A percentile compares a stretch with the other conserved stretches of the same genome.
Evolutionary conservation across 2,113 vertebrate species (phyloP).

Genomic region (Phylloscopus trochiloides): DNA sequence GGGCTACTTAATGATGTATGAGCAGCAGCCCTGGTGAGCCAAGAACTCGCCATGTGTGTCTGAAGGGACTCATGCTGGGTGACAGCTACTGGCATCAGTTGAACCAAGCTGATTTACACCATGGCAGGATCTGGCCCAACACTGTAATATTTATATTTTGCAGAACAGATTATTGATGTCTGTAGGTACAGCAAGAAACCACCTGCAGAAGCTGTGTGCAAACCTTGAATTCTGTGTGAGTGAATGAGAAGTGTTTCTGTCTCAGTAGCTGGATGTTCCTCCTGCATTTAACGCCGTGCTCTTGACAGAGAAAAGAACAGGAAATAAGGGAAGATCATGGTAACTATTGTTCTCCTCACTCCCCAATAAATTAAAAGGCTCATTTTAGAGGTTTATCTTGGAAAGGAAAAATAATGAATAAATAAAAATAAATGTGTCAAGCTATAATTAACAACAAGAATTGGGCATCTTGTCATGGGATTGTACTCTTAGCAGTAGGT

Average conservation of each 20-base stretch:
- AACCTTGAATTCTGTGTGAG: neutral
- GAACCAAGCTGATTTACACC: slow-evolving; percentile 2
- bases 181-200: neutral
- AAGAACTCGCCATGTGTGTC: neutral
- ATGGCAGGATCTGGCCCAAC: neutral
- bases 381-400: slow-evolving; percentile 49
- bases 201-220: neutral
- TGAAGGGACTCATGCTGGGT: neutral
- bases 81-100: neutral
- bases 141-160: neutral
- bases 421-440: slow-evolving; percentile 72
- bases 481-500: slow-evolving; percentile 51
- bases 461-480: slow-evolving; percentile 46
- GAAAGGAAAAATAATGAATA: slow-evolving; percentile 63
- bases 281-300: neutral
- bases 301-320: slow-evolving; percentile 12
- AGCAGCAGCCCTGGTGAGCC: neutral
- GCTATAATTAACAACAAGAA: slow-evolving; percentile 67
- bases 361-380: slow-evolving; percentile 56
- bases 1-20: neutral
- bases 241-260: neutral
- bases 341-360: slow-evolving; percentile 46
- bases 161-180: neutral
- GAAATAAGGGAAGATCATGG: slow-evolving; percentile 44
- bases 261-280: neutral